Base-by-base conservation (phyloP, 1,140 invertebrate genomes). In the Frieseomelitta varia region DNA sequence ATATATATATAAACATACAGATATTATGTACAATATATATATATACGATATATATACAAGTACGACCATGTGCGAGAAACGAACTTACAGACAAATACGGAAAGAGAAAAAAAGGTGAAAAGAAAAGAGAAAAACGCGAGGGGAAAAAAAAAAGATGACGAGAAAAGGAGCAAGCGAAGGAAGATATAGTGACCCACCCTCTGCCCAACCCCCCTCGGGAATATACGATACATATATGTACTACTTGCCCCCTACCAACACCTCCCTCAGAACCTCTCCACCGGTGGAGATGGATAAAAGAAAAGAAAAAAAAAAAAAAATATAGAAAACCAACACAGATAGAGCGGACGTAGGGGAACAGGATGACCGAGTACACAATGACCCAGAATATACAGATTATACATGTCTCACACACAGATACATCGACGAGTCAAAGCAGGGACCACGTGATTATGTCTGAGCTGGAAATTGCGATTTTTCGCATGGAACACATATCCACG, bases 401-500 rank as follows among this genome's bases (percentile, higher is more conserved):
- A 87, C 87, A 87, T 82, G 56, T 75, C 76, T 89, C 90, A 91
- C 90, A 93, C 92, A 94, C 91, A 93, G 89, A 92, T 91, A 94
- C 93, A 94, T 94, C 90, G 93, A 92, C 93, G 91, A 95, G 94
- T 95, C 94, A 95, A 95, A 95, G 94, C 94, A 94, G 94, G 94
- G 94, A 95, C 94, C 94, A 95, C 93, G 94, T 95, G 94, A 95
- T 95, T 95, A 94, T 95, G 94, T 95, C 94, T 95, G 93, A 94
- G 94, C 94, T 95, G 93, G 92, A 90, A 93, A 94, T 92, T 88
- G 93, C 87, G 81, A 95, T 93, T 94, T 93, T 94, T 94, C 94
- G 94, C 94, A 95, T 95, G 94, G 94, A 94, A 93, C 92, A 92
- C 77, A 93, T 87, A 84, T 93, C 84, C 89, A 90, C 92, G 93